Base-by-base conservation (phyloP, 1,140 invertebrate species). In the Fopius arisanus region DNA sequence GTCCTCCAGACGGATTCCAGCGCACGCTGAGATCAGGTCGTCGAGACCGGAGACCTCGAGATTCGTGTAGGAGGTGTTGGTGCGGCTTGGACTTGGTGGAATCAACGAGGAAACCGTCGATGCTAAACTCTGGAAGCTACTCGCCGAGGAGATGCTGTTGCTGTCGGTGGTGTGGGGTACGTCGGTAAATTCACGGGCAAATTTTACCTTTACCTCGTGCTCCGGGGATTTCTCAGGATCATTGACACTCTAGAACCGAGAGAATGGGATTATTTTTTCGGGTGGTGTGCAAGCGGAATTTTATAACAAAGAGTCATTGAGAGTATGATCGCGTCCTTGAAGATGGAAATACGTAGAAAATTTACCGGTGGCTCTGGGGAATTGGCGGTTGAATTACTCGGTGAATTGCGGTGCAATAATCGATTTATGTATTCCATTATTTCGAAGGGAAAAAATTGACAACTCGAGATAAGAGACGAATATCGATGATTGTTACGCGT, bases 371-470 rank as follows among this genome's bases (percentile, higher is more conserved):
- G 67, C 66, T 76, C 78, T 54, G 75, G 73, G 67, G 81, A 75
- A 14, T 73, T 66, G 23, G 76, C 78, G 26, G 71, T 75, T 69
- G 74, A 66, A 14, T 77, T 68, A 40, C 70, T 80, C 26, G 76
- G 62, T n/a, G 73, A 72, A 65, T 78, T 31, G 23, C 82, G 81
- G 72, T 83, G 74, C 28, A 85, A 54, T 26, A 84, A 67, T 62
- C 79, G 80, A 77, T 83, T 82, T 73, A 85, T 82, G 67, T 80
- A 85, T 16, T 85, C 83, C 83, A 85, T 85, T 3, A 14, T 71
- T 48, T 1, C 26, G 12, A 28, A 33, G n/a, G n/a, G n/a, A 63
- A 68, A 40, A 62, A 37, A 33, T 9, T 63, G 23, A 29, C 67
- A 23, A 59, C 23, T 5, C 6, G 54, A 59, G 54, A 14, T 12